A percentile compares a stretch with the other conserved stretches of the same genome.
Conservation (phyloP, 2,888 invertebrate genomes). For the Drosophila colorata region DNA sequence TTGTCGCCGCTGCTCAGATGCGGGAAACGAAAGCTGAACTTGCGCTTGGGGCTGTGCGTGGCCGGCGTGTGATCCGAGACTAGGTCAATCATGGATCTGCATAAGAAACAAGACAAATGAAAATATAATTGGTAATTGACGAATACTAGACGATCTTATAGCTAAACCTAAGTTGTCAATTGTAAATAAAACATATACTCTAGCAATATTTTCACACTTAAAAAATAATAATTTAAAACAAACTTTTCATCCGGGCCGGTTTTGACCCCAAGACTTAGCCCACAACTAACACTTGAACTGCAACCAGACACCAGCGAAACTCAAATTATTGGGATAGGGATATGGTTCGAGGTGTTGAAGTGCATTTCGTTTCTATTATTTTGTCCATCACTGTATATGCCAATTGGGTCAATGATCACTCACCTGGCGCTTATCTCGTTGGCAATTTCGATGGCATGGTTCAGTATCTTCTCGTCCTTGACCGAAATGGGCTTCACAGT, state of each 20-base stretch:
- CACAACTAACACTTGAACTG: no score
- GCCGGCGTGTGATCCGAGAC: conserved; percentile 86
- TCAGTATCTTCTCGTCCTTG: conserved; percentile 95
- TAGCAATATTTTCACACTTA: no score
- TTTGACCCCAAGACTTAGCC: no score
- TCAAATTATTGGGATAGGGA: no score
- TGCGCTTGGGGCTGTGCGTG: conserved; percentile 90
- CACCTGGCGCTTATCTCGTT: conserved; percentile 94
- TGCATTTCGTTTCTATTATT: no score
- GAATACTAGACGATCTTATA: conserved; percentile 2
- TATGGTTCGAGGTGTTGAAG: no score
- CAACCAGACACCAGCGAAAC: no score
- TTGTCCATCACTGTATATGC: no score
- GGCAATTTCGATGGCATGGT: conserved; percentile 96
- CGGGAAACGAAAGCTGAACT: conserved; percentile 92
- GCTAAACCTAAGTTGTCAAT: conserved; percentile 1
- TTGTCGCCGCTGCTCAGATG: conserved; percentile 83
- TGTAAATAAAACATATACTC: no score
- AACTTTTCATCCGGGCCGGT: no score
- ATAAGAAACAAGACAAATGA: conserved; percentile 15
- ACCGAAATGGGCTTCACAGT: conserved; percentile 94
- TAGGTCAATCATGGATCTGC: conserved; percentile 88
- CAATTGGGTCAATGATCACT: no score
- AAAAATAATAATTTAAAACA: no score
- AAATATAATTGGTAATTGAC: conserved; percentile 9